Evolutionary conservation across 2,797 vertebrate genomes (phyloP).

Genomic region (Schizopygopsis pylzovi): DNA sequence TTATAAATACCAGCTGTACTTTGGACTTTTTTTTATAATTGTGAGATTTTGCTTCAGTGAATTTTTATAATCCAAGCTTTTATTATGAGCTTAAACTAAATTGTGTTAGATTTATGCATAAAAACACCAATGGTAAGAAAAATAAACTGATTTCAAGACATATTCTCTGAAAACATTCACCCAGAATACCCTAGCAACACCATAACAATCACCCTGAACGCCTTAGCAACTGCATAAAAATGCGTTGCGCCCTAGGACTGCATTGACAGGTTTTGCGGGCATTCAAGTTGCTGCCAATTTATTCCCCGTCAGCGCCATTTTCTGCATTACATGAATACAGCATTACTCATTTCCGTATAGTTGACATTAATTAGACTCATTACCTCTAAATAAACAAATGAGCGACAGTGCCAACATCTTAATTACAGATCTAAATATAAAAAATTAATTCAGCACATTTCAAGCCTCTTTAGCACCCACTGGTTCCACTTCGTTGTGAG

Average conservation of each 20-base stretch:
- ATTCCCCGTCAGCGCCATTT: conserved; percentile 16
- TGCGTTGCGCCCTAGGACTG: not conserved
- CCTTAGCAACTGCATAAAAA: not conserved
- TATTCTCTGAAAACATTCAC: not conserved
- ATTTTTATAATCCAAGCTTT: not conserved
- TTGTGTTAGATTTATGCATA: not conserved
- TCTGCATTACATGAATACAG: conserved; percentile 19
- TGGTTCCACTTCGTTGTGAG: conserved; percentile 9
- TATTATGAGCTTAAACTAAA: not conserved
- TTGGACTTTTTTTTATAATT: not conserved
- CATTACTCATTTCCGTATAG: conserved; percentile 29
- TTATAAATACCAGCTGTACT: not conserved
- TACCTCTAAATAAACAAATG: conserved; percentile 37
- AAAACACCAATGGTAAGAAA: not conserved
- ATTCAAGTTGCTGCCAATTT: not conserved
- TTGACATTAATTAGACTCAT: conserved; percentile 44
- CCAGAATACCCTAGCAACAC: not conserved
- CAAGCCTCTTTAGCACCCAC: conserved; percentile 27
- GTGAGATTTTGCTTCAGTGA: not conserved
- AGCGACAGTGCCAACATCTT: conserved; percentile 40
- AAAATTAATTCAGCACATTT: conserved; percentile 26
- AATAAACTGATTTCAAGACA: not conserved
- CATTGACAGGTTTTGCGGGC: not conserved
- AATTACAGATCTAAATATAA: conserved; percentile 36
- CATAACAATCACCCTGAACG: not conserved